Base-by-base conservation (phyloP, 2,888 invertebrate species). In the Altica lythri region DNA sequence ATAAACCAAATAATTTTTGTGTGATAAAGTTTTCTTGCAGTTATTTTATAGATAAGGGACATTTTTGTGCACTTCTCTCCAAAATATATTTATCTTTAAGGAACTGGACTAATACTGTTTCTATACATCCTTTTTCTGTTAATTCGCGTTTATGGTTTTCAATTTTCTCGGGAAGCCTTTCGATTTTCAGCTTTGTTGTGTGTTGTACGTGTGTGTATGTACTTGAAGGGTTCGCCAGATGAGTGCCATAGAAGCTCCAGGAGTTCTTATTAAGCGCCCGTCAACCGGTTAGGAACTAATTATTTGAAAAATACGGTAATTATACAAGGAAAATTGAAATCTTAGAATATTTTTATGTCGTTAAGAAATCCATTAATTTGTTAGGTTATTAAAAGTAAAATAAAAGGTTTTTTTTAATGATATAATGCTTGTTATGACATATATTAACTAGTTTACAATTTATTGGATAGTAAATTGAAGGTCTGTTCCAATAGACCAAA, bases 91-190 rank as follows among this genome's bases (percentile, higher is more conserved):
- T 45, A 53, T 53, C 51, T 47, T 38, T 34, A 32, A 35, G 55
- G 54, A 13, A 10, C 34, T 10, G 8, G 14, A 34, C 34, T 34
- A 34, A 14, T 48, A 32, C 51, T 35, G 47, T 53, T 22, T 17
- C 34, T 44, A 10, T 25, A 35, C 12, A 45, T 17, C 17, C 19
- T 46, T 19, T 22, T 47, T 38, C 12, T 18, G 18, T 50, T 69
- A 67, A 69, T 69, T 68, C 68, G 65, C 68, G 68, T 67, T 68
- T 66, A 69, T 66, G 67, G 68, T 64, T 69, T 63, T 57, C 60
- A 62, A 63, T 63, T 63, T 57, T 61, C 57, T n/a, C 42, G 58
- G 54, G 47, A 57, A 58, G 53, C 59, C 55, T 53, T 59, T 50
- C 52, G 49, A 55, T 55, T 59, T 44, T 49, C 48, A 25, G 44